These are phyloP conservation scores for Argyresthia goedartella DNA, from an alignment of 2,888 invertebrate species.

Conservation along the genomic window DNA sequence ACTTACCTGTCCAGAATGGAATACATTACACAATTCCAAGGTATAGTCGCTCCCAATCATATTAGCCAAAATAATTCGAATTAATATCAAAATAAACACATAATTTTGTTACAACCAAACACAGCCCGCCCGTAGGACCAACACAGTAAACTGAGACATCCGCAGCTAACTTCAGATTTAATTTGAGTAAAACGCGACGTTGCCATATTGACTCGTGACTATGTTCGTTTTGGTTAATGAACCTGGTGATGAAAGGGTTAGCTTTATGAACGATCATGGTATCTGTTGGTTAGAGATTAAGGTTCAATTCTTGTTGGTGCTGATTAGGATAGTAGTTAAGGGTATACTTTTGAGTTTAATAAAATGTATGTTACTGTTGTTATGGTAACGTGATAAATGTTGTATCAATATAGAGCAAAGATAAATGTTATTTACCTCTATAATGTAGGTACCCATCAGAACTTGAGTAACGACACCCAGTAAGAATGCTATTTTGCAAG, in stretches of 20 bases:
- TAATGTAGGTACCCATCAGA: too few species aligned
- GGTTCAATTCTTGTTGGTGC: slow-evolving; percentile 19
- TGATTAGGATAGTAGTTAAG: not conserved
- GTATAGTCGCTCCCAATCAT: slow-evolving; percentile 89
- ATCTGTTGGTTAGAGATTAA: slow-evolving; percentile 6
- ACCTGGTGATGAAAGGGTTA: slow-evolving; percentile 23
- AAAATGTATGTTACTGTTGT: too few species aligned
- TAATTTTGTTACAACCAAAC: slow-evolving; percentile 22
- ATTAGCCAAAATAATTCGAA: slow-evolving; percentile 24
- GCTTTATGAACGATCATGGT: slow-evolving; percentile 11
- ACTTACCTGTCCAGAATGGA: slow-evolving; percentile 88
- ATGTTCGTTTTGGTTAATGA: slow-evolving; percentile 36
- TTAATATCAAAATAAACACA: slow-evolving; percentile 20
- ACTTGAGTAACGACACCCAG: too few species aligned
- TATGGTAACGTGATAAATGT: too few species aligned
- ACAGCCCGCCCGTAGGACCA: slow-evolving; percentile 24
- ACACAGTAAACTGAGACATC: slow-evolving; percentile 32
- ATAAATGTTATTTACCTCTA: too few species aligned
- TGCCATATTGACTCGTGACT: slow-evolving; percentile 37
- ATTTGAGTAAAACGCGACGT: slow-evolving; percentile 32
- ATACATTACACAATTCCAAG: slow-evolving; percentile 89
- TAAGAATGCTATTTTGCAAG: too few species aligned
- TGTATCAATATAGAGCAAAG: too few species aligned
- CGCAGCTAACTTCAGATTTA: slow-evolving; percentile 40
- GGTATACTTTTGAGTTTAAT: too few species aligned